These are phyloP conservation scores for Cryptomyrus ogoouensis DNA, from an alignment of 2,113 vertebrate species.

Conservation along the genomic window DNA sequence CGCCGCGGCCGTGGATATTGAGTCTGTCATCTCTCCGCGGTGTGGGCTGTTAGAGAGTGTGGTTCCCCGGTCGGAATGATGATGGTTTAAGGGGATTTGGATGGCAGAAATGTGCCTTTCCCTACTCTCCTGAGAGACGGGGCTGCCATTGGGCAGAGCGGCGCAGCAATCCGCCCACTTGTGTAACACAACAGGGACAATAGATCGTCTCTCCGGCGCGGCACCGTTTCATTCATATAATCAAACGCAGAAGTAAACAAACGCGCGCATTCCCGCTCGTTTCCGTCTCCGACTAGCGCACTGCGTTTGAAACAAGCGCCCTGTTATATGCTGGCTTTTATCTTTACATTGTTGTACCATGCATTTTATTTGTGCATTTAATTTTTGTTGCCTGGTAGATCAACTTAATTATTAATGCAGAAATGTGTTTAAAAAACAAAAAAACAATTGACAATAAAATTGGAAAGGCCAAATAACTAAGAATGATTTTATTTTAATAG, in stretches of 20 bases:
- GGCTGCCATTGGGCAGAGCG: conserved; percentile 80
- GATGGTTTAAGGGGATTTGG: conserved; percentile 75
- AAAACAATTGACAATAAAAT: neutral
- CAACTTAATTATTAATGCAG: neutral
- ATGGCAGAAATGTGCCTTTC: conserved; percentile 76
- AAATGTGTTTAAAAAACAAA: neutral
- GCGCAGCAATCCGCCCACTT: conserved; percentile 78
- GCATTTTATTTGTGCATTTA: neutral
- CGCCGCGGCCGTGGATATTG: conserved; percentile 58
- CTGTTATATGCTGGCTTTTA: neutral
- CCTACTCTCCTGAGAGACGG: conserved; percentile 72
- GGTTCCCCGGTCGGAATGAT: conserved; percentile 67
- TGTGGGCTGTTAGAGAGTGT: conserved; percentile 66
- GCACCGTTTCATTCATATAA: conserved; percentile 53
- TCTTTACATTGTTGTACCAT: neutral
- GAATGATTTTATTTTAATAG: neutral
- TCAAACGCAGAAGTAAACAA: conserved; percentile 46
- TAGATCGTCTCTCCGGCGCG: conserved; percentile 61
- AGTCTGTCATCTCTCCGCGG: conserved; percentile 77
- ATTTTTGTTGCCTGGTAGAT: neutral
- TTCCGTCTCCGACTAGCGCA: neutral
- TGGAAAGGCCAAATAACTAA: neutral
- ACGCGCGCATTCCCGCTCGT: conserved; percentile 21
- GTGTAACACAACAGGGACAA: conserved; percentile 62
- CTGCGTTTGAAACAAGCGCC: conserved; percentile 36